These are phyloP conservation scores for Dynastes maya DNA, from an alignment of 2,888 invertebrate genomes.

Conservation along the genomic window DNA sequence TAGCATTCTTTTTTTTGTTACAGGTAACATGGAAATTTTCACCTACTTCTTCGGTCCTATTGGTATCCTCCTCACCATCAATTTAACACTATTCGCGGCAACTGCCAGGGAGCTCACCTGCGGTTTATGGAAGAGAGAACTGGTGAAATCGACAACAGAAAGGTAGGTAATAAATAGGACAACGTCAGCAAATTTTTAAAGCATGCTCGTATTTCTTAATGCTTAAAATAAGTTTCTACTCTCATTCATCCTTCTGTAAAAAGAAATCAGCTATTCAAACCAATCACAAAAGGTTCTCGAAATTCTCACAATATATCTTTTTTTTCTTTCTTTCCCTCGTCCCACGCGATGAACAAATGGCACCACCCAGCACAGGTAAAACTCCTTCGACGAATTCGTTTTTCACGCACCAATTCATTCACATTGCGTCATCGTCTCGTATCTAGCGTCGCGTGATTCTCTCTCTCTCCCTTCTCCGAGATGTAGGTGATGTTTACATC, in stretches of 20 bases:
- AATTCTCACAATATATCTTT: slow-evolving; percentile 24
- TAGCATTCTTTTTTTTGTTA: slow-evolving; percentile 58
- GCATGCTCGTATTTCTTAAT: neutral
- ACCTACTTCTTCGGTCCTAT: slow-evolving; percentile 91
- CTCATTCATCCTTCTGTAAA: slow-evolving; percentile 19
- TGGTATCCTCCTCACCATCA: slow-evolving; percentile 83
- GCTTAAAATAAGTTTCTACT: neutral
- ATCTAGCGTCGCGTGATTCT: neutral
- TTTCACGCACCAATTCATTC: slow-evolving; percentile 40
- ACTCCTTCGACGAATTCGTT: slow-evolving; percentile 21
- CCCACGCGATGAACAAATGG: slow-evolving; percentile 19
- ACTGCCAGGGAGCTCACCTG: slow-evolving; percentile 90
- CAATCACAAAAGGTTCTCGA: slow-evolving; percentile 25
- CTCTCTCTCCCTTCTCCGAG: neutral
- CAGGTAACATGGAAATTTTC: slow-evolving; percentile 84
- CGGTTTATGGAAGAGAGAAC: slow-evolving; percentile 90
- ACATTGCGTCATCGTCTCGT: slow-evolving; percentile 10
- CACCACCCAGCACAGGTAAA: slow-evolving; percentile 25
- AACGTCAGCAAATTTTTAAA: neutral
- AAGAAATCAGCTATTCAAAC: neutral
- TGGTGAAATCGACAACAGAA: slow-evolving; percentile 88
- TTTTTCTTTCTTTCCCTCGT: slow-evolving; percentile 11
- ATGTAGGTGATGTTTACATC: slow-evolving; percentile 45
- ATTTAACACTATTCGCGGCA: slow-evolving; percentile 84
- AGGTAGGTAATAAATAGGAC: slow-evolving; percentile 73